Base-by-base conservation (phyloP, 1,140 invertebrate species). In the Lordiphosa stackelbergi region DNA sequence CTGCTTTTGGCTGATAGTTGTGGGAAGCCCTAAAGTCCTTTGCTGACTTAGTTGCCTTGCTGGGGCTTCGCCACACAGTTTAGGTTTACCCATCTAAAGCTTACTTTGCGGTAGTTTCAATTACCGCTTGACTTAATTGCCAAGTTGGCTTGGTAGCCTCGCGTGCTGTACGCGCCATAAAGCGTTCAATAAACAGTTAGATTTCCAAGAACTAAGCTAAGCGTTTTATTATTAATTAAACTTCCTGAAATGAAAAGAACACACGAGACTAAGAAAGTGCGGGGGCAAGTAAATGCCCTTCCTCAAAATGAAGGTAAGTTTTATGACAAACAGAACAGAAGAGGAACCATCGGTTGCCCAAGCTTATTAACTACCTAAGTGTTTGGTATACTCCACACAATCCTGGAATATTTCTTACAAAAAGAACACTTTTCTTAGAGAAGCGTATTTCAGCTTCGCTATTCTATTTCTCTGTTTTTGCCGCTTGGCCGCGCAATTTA, bases 111-210 rank as follows among this genome's bases (percentile, higher is more conserved):
- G 75, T 79, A 81, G 74, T 79, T 79, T 79, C 75, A 78, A 78
- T 78, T 78, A 78, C 75, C 66, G 58, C 52, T 66, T 48, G 48
- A 47, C 71, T 73, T 71, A 79, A 81, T 79, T 79, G 74, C 16
- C 16, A 16, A 16, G 16, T 16, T 16, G 16, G 16, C 16, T 16
- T 16, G 16, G 16, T 16, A 16, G 16, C 64, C 12, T 66, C 78
- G 77, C 74, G 73, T 74, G 58, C 54, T 72, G 68, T 83, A 83
- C 69, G 77, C 77, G 77, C 77, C 77, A 83, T 83, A 83, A 83
- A 83, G 72, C 77, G 77, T 83, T 83, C 77, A 77, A 83, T 83
- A 71, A 7, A 68, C 74, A 78, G 74, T 81, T 78, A 79, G 57
- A 57, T 35, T 73, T 79, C 74, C 65, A 73, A 78, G 73, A 73